Conservation (phyloP, 2,888 invertebrate species). For the Graphium colonna region DNA sequence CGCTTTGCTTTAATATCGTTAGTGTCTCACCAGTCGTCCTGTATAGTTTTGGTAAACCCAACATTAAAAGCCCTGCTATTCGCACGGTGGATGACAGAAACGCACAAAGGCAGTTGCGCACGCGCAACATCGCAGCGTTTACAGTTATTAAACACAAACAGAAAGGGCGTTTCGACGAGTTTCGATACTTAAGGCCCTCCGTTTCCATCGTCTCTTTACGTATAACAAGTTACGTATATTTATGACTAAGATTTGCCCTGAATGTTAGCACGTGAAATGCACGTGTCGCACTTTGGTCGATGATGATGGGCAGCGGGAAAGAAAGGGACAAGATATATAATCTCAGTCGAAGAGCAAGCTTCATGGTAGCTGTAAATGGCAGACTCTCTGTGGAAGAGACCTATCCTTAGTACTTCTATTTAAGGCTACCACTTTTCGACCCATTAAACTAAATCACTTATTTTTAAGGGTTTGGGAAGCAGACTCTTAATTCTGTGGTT, state of each 20-base stretch:
- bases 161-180: slow-evolving; percentile 3
- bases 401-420: too few species aligned
- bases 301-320: slow-evolving; percentile 16
- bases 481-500: too few species aligned
- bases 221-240: slow-evolving; percentile 1
- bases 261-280: slow-evolving; percentile 23
- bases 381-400: too few species aligned
- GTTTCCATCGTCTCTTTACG: slow-evolving; percentile 11
- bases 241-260: slow-evolving; percentile 32
- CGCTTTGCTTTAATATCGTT: too few species aligned
- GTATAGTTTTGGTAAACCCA: too few species aligned
- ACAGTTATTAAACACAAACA: background rate
- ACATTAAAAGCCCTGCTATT: too few species aligned
- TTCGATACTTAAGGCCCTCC: slow-evolving; percentile 15
- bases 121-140: background rate
- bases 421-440: too few species aligned
- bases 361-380: too few species aligned
- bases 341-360: too few species aligned
- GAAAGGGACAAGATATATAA: too few species aligned
- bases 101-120: background rate
- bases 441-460: too few species aligned
- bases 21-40: too few species aligned
- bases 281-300: slow-evolving; percentile 36
- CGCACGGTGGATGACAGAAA: background rate
- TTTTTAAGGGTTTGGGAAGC: background rate